These are phyloP conservation scores for Todus mexicanus DNA, from an alignment of 2,797 vertebrate species.

Conservation along the genomic window DNA sequence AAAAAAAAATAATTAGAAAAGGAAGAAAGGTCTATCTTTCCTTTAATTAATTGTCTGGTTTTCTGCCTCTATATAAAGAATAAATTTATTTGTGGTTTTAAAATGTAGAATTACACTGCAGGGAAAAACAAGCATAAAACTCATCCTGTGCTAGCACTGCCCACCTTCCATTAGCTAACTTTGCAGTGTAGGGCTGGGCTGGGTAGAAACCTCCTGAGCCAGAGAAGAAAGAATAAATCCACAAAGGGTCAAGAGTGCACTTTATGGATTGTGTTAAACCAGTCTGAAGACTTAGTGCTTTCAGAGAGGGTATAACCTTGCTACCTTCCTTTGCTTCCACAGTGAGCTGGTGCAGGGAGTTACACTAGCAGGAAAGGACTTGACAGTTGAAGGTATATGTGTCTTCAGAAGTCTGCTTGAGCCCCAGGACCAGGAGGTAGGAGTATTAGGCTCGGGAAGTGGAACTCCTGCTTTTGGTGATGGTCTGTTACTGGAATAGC, in stretches of 20 bases:
- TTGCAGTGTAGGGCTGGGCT: neutral
- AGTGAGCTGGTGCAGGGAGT: neutral
- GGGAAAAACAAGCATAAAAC: neutral
- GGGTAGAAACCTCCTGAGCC: neutral
- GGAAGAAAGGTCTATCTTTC: neutral
- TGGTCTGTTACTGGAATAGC: neutral
- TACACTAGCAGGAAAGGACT: neutral
- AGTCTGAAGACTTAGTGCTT: neutral
- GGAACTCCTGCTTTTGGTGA: neutral
- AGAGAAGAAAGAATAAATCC: neutral
- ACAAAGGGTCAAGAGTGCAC: neutral
- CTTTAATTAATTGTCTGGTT: neutral
- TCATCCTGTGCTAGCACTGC: neutral
- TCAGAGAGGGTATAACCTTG: neutral
- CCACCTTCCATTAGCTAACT: neutral
- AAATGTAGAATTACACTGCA: neutral
- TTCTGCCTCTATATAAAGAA: neutral
- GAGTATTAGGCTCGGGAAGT: neutral
- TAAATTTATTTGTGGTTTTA: neutral
- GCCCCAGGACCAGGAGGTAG: neutral
- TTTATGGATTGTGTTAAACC: neutral
- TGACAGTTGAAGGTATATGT: fast-evolving
- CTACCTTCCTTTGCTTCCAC: neutral
- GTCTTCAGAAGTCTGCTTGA: neutral
- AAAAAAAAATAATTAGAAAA: neutral